A percentile compares a stretch with the other conserved stretches of the same genome.
These are phyloP conservation scores for Eudorcas thomsonii DNA, from an alignment of 2,113 vertebrate genomes.

Conservation along the genomic window DNA sequence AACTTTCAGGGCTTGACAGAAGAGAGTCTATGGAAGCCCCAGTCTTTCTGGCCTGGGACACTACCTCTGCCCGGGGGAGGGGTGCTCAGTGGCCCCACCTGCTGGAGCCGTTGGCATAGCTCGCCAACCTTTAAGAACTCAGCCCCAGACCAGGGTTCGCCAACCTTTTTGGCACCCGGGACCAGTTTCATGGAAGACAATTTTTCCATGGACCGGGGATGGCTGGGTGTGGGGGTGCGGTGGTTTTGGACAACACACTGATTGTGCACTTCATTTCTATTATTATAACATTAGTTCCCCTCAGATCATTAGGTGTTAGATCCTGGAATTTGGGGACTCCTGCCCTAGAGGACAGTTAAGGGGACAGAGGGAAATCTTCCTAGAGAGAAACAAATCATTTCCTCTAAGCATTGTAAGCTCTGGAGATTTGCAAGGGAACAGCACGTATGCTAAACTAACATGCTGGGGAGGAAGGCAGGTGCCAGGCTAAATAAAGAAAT, in stretches of 20 bases:
- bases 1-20: conserved; percentile 1
- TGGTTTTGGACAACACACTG: neutral
- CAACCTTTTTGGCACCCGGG: neutral
- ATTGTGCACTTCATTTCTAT: neutral
- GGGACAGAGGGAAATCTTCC: conserved; percentile 1
- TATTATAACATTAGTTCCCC: neutral
- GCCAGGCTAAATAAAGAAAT: conserved; percentile 69
- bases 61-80: neutral
- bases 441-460: conserved; percentile 67
- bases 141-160: neutral
- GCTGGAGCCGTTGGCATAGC: neutral
- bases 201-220: neutral
- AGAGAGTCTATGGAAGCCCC: conserved; percentile 8
- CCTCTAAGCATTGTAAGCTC: conserved; percentile 67
- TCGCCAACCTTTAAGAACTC: conserved; percentile 1
- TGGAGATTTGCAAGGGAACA: conserved; percentile 72
- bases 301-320: neutral
- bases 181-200: neutral
- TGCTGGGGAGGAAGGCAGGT: conserved; percentile 71
- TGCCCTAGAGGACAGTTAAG: neutral
- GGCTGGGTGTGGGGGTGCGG: fast-evolving
- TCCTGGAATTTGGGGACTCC: neutral
- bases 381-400: conserved; percentile 54
- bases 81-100: neutral
- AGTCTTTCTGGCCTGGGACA: neutral